Conservation (phyloP, 2,797 vertebrate species). For the Cossypha heuglini region DNA sequence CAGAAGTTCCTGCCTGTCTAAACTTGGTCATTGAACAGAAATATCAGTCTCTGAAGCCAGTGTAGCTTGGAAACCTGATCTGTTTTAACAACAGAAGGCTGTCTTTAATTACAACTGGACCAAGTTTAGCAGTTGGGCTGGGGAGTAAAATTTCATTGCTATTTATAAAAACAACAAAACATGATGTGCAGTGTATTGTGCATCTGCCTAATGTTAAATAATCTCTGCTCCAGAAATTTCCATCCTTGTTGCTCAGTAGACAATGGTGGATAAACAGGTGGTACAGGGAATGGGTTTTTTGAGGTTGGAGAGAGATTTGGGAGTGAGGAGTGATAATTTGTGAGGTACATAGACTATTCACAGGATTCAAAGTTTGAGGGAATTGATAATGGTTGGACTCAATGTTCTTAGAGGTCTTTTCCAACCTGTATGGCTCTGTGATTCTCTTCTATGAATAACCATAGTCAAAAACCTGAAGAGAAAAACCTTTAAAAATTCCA, state of each 20-base stretch:
- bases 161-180: not conserved
- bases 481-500: not conserved
- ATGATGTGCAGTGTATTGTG: fast-evolving
- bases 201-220: not conserved
- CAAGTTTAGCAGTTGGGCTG: not conserved
- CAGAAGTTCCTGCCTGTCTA: not conserved
- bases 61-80: not conserved
- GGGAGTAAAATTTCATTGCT: not conserved
- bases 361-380: not conserved
- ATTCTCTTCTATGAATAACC: not conserved
- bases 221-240: not conserved
- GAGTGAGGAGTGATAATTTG: not conserved
- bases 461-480: not conserved
- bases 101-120: not conserved
- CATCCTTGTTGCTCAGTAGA: not conserved
- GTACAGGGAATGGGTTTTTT: fast-evolving
- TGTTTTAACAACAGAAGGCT: not conserved
- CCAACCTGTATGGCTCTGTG: not conserved
- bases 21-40: not conserved
- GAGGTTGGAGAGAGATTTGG: not conserved
- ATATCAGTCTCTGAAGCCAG: not conserved
- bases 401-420: not conserved
- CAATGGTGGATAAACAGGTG: not conserved
- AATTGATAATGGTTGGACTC: not conserved
- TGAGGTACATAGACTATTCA: not conserved